These are phyloP conservation scores for Tribolium freemani DNA, from an alignment of 2,888 invertebrate species.

Conservation along the genomic window DNA sequence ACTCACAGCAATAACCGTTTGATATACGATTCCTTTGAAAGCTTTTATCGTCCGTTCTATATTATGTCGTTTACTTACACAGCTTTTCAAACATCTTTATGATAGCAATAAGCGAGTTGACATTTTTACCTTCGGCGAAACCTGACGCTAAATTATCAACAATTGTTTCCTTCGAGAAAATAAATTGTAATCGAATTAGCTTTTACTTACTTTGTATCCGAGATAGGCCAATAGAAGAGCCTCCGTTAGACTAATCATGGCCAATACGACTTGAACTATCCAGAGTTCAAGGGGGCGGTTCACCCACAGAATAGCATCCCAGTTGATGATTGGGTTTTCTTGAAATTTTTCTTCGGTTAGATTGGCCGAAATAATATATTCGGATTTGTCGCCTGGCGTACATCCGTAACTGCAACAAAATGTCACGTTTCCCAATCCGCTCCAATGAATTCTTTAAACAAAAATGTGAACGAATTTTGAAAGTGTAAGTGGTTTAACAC, in stretches of 20 bases:
- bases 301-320: conserved; percentile 97
- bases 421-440: background rate
- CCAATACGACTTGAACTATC: conserved; percentile 92
- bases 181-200: background rate
- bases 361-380: conserved; percentile 85
- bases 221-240: conserved; percentile 95
- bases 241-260: conserved; percentile 94
- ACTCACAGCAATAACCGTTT: no score
- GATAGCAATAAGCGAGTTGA: background rate
- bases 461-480: background rate
- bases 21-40: background rate
- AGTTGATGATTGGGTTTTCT: conserved; percentile 93
- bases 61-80: background rate
- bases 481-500: background rate
- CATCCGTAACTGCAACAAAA: conserved; percentile 83
- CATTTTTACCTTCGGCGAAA: background rate
- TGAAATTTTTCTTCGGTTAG: conserved; percentile 93
- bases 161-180: background rate
- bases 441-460: background rate
- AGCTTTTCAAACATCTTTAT: background rate
- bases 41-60: background rate
- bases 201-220: conserved; percentile 90
- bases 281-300: conserved; percentile 90
- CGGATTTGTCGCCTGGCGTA: conserved; percentile 85
- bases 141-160: background rate